phyloP scores from a whole-genome alignment of 2,113 vertebrate genomes.

The Tinamus guttatus region DNA sequence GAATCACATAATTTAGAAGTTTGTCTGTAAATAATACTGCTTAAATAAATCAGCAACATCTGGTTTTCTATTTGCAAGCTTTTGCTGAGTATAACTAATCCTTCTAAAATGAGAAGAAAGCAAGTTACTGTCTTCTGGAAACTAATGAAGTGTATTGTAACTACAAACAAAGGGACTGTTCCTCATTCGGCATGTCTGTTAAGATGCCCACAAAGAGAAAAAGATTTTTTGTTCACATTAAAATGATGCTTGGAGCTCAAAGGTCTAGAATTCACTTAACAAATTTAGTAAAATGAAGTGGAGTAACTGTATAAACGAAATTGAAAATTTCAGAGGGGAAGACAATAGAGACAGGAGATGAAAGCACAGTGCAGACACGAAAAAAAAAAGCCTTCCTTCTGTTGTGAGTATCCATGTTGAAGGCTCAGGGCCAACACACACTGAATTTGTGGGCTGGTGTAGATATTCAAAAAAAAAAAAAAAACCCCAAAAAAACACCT shows the following conservation, averaged over 20 bases:
- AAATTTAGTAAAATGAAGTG: conserved; percentile 6
- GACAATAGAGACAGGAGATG: background rate
- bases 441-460: background rate
- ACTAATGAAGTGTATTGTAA: conserved; percentile 52
- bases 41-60: conserved; percentile 61
- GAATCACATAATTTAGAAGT: conserved; percentile 44
- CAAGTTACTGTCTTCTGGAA: conserved; percentile 63
- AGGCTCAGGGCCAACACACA: background rate
- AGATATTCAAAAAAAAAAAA: background rate
- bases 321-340: background rate
- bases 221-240: background rate
- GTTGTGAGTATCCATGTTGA: background rate
- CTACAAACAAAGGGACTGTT: conserved; percentile 25
- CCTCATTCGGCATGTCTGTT: conserved; percentile 13
- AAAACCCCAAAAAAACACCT: background rate
- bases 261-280: background rate
- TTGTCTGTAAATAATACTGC: conserved; percentile 44
- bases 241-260: background rate
- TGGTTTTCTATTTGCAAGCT: conserved; percentile 49
- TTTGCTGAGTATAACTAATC: conserved; percentile 58
- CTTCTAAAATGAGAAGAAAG: conserved; percentile 55
- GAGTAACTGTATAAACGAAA: background rate
- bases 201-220: background rate
- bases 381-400: background rate
- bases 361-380: background rate